Percentiles rank a stretch among this genome's conserved stretches.
These are phyloP conservation scores for Dryoscopus gambensis DNA, from an alignment of 2,113 vertebrate species.

Conservation along the genomic window DNA sequence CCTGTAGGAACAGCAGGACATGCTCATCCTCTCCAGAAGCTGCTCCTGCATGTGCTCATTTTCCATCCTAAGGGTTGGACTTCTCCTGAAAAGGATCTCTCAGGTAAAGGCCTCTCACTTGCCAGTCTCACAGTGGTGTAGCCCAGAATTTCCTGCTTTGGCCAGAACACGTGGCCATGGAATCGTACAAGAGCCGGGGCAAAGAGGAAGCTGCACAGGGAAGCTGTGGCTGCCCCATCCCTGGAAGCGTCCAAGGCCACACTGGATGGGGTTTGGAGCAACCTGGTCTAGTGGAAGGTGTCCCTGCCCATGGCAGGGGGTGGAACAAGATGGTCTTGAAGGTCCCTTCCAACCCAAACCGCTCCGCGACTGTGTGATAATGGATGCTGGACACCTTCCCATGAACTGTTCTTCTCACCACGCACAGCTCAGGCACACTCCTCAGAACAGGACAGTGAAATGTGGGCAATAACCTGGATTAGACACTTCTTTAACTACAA, in stretches of 20 bases:
- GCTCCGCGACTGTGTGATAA: fast-evolving
- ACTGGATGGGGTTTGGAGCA: fast-evolving
- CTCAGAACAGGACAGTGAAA: background rate
- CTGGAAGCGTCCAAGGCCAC: background rate
- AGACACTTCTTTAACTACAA: background rate
- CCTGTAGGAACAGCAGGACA: background rate
- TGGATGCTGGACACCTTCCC: background rate
- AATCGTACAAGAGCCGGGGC: background rate
- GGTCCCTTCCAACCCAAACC: background rate
- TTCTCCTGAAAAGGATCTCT: background rate
- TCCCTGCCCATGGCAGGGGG: background rate
- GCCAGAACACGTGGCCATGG: background rate
- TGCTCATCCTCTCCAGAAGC: background rate
- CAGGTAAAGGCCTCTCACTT: background rate
- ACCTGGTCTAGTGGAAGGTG: background rate
- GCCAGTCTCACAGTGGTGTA: background rate
- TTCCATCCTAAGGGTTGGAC: background rate
- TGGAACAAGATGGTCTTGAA: background rate
- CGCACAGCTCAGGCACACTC: background rate
- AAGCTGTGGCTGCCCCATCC: no score
- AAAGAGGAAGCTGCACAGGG: background rate
- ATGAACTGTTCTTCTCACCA: background rate
- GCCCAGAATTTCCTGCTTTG: background rate
- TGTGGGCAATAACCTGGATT: background rate
- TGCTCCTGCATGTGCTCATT: background rate